These are phyloP conservation scores for Micrasema longulum DNA, from an alignment of 1,140 invertebrate species.

Conservation along the genomic window DNA sequence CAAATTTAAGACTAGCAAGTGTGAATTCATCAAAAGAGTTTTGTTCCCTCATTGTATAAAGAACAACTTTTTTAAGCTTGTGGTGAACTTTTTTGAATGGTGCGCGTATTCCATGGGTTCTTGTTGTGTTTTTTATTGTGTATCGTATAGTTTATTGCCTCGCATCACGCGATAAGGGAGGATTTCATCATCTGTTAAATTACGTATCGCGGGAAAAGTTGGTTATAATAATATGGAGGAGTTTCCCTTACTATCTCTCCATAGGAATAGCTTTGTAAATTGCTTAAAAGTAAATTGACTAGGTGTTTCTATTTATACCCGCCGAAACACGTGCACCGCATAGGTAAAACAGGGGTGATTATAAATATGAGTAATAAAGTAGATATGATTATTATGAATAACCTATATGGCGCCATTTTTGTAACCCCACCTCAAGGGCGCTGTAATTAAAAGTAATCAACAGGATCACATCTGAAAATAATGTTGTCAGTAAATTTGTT, in stretches of 20 bases:
- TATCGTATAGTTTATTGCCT: conserved; percentile 14
- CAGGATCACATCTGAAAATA: too few species aligned
- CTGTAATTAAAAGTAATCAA: too few species aligned
- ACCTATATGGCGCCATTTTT: too few species aligned
- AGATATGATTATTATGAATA: too few species aligned
- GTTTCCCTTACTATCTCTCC: conserved; percentile 41
- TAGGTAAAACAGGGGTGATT: too few species aligned
- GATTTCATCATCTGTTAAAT: conserved; percentile 55
- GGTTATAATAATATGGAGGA: conserved; percentile 48
- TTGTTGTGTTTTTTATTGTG: too few species aligned
- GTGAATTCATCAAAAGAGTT: neutral
- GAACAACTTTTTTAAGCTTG: too few species aligned
- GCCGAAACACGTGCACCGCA: neutral
- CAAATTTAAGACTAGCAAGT: neutral
- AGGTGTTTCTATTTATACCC: conserved; percentile 8
- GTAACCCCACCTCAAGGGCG: too few species aligned
- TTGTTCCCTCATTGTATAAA: neutral
- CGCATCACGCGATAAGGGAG: conserved; percentile 42
- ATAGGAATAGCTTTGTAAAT: conserved; percentile 21
- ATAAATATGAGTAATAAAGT: too few species aligned
- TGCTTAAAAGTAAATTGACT: neutral
- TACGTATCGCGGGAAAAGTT: conserved; percentile 51
- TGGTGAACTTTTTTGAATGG: too few species aligned
- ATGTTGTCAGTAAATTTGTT: too few species aligned
- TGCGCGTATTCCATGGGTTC: neutral